These are phyloP conservation scores for Charaxes varanes DNA, from an alignment of 1,140 invertebrate species.

Conservation along the genomic window DNA sequence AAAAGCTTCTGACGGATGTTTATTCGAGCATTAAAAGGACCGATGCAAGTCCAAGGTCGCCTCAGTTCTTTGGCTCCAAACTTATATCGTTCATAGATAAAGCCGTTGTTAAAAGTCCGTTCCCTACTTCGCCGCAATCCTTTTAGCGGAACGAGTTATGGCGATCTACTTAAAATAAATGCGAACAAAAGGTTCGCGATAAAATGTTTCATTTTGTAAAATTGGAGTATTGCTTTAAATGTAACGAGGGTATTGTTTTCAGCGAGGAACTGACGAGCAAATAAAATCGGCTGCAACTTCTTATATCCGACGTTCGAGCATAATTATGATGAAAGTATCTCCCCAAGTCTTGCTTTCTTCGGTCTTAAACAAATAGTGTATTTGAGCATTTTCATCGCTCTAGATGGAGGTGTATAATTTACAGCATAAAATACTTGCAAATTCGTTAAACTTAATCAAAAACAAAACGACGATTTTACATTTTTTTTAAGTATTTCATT, in stretches of 20 bases:
- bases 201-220: slow-evolving; percentile 42
- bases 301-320: slow-evolving; percentile 9
- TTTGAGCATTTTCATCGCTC: no score
- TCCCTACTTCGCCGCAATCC: slow-evolving; percentile 43
- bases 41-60: slow-evolving; percentile 48
- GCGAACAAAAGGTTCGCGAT: slow-evolving; percentile 39
- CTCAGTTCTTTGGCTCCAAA: slow-evolving; percentile 23
- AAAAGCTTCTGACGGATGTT: slow-evolving; percentile 38
- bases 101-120: slow-evolving; percentile 32
- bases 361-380: no score
- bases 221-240: slow-evolving; percentile 34
- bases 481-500: no score
- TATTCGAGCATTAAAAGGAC: slow-evolving; percentile 26
- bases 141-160: slow-evolving; percentile 48
- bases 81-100: slow-evolving; percentile 30
- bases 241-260: slow-evolving; percentile 34
- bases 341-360: slow-evolving; percentile 7
- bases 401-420: no score
- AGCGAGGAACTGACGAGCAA: slow-evolving; percentile 18
- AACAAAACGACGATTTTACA: no score
- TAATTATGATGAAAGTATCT: slow-evolving; percentile 15
- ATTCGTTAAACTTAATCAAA: no score
- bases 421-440: no score
- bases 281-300: slow-evolving; percentile 17
- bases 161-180: slow-evolving; percentile 36